Base-by-base conservation (phyloP, 1,140 invertebrate species). In the Tribolium castaneum region DNA sequence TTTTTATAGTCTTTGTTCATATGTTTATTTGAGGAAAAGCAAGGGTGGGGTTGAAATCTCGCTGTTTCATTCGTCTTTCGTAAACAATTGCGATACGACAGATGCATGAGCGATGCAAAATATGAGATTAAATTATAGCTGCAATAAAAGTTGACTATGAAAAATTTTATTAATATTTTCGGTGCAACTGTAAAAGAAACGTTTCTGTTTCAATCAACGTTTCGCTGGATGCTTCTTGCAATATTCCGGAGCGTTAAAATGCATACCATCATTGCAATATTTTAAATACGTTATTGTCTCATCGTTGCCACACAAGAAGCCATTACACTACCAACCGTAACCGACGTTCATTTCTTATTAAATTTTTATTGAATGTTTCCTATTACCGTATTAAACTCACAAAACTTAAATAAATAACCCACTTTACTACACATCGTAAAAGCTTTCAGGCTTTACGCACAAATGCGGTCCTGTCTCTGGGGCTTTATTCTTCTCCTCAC, bases 351-450 rank as follows among this genome's bases (percentile, higher is more conserved):
- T 66, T 66, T 66, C 59, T 66, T 66, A 66, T 13, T 66, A 66
- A 66, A 66, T 66, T 66, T 66, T 39, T 66, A 66, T 66, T 35
- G 59, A 66, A 66, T 66, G 59, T 34, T 66, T 66, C 59, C 59
- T 66, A 66, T 66, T 66, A 66, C 59, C 25, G 59, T 66, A 66
- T 66, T 66, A 66, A 66, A 66, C 59, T 66, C 59, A 30, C 59
- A 66, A 66, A 66, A 66, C 59, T 66, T 66, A 66, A 66, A 66
- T 66, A 66, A 66, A 66, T 66, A 66, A 66, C 59, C 25, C 35
- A 66, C 59, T 66, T 66, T 66, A 66, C 25, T 66, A 35, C 59
- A 66, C 59, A 66, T 66, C 59, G 59, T 66, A 66, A 66, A 66
- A 66, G 59, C 59, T 66, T 66, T 66, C 59, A 35, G 30, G 30